A percentile compares a stretch with the other conserved stretches of the same genome.
Conservation (phyloP, 1,140 invertebrate genomes). For the Metaphire vulgaris region DNA sequence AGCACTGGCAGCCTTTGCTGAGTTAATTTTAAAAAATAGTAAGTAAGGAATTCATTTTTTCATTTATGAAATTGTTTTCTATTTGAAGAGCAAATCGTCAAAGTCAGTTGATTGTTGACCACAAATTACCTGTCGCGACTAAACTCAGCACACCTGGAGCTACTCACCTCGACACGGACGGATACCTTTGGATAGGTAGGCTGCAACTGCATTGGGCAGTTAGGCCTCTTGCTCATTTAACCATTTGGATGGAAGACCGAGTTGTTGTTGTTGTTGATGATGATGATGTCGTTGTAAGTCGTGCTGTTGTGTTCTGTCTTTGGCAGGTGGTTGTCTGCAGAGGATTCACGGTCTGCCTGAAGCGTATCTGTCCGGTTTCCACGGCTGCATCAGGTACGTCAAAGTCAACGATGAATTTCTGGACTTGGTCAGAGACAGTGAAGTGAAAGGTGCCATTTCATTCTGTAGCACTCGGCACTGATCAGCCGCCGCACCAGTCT, state of each 20-base stretch:
- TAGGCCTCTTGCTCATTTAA: no score
- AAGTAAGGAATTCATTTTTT: no score
- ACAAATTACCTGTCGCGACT: constrained; percentile 56
- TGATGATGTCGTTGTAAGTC: no score
- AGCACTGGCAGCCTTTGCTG: no score
- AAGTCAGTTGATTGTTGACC: constrained; percentile 65
- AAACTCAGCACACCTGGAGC: constrained; percentile 61
- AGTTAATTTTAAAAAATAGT: no score
- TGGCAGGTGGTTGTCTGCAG: constrained; percentile 17
- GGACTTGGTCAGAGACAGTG: not conserved
- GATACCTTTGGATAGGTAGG: constrained; percentile 68
- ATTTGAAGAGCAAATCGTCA: constrained; percentile 64
- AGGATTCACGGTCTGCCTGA: constrained; percentile 54
- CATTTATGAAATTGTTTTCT: no score
- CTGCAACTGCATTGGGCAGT: no score
- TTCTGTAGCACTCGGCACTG: not conserved
- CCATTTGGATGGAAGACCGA: no score
- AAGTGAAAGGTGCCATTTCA: not conserved
- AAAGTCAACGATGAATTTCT: not conserved
- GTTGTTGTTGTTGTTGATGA: no score
- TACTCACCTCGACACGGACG: constrained; percentile 66
- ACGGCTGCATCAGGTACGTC: constrained; percentile 56
- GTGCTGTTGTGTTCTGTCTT: no score
- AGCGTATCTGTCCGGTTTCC: constrained; percentile 59
- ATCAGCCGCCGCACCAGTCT: no score